Conservation (phyloP, 2,888 invertebrate species). For the Ethmia dodecea region DNA sequence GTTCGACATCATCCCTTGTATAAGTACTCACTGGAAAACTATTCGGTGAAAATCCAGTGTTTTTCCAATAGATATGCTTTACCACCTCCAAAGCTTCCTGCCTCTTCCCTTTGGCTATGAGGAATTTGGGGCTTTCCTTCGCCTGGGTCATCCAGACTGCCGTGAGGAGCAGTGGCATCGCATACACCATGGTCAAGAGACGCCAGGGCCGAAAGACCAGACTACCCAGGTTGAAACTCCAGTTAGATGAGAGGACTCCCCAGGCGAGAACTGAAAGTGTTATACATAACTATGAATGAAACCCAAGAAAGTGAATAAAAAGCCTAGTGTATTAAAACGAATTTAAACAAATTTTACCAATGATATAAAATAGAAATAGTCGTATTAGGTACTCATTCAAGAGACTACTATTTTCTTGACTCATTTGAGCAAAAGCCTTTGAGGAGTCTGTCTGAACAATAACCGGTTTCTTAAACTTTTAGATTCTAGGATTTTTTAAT, state of each 20-base stretch:
- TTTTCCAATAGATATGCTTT: conserved; percentile 41
- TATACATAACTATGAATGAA: neutral
- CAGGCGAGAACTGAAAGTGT: conserved; percentile 78
- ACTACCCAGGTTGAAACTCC: conserved; percentile 41
- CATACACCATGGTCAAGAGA: conserved; percentile 80
- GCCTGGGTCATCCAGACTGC: conserved; percentile 44
- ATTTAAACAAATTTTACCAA: no score
- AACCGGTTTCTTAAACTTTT: no score
- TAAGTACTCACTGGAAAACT: conserved; percentile 50
- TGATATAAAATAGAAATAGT: no score
- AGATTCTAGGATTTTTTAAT: no score
- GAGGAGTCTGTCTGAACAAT: no score
- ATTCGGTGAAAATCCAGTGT: conserved; percentile 39
- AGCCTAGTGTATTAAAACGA: no score
- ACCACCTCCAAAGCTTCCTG: conserved; percentile 74
- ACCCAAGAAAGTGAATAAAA: no score
- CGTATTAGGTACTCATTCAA: no score
- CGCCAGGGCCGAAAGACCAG: conserved; percentile 83
- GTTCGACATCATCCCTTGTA: no score
- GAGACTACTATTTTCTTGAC: no score
- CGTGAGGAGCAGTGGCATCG: conserved; percentile 75
- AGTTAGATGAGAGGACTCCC: conserved; percentile 77
- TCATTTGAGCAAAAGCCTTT: no score
- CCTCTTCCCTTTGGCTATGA: conserved; percentile 78
- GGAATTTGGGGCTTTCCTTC: conserved; percentile 89